phyloP scores from a whole-genome alignment of 2,888 invertebrate species.

The Amphipyra tragopoginis region DNA sequence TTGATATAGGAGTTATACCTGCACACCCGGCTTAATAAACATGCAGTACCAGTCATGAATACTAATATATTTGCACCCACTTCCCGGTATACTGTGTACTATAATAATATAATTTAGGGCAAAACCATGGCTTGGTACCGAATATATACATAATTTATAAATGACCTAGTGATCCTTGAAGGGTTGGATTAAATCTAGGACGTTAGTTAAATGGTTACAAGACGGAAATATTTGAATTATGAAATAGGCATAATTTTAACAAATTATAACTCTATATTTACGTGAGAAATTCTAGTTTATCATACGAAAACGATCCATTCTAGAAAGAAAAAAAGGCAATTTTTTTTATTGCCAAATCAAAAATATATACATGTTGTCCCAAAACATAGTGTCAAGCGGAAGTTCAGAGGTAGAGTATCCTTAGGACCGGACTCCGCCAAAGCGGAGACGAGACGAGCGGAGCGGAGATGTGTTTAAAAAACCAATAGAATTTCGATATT shows the following conservation, averaged over 20 bases:
- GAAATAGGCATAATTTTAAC: not conserved
- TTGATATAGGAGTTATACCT: conserved; percentile 6
- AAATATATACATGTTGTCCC: too few species aligned
- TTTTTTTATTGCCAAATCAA: too few species aligned
- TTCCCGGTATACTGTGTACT: not conserved
- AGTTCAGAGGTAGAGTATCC: too few species aligned
- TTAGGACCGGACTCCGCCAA: too few species aligned
- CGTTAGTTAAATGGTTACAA: not conserved
- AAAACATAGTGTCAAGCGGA: too few species aligned
- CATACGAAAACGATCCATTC: too few species aligned
- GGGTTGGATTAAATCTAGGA: not conserved
- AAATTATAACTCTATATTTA: too few species aligned
- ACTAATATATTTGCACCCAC: conserved; percentile 10
- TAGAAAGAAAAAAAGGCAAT: too few species aligned
- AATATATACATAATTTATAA: not conserved
- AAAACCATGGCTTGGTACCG: not conserved
- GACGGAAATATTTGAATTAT: not conserved
- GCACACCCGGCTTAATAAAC: conserved; percentile 9
- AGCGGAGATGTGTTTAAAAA: too few species aligned
- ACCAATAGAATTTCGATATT: too few species aligned
- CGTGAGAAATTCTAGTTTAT: too few species aligned
- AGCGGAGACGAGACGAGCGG: too few species aligned
- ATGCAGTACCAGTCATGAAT: conserved; percentile 22
- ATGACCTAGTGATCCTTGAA: not conserved
- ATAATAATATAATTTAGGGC: not conserved